phyloP scores from a whole-genome alignment of 2,113 vertebrate species.

The Polypterus senegalus region DNA sequence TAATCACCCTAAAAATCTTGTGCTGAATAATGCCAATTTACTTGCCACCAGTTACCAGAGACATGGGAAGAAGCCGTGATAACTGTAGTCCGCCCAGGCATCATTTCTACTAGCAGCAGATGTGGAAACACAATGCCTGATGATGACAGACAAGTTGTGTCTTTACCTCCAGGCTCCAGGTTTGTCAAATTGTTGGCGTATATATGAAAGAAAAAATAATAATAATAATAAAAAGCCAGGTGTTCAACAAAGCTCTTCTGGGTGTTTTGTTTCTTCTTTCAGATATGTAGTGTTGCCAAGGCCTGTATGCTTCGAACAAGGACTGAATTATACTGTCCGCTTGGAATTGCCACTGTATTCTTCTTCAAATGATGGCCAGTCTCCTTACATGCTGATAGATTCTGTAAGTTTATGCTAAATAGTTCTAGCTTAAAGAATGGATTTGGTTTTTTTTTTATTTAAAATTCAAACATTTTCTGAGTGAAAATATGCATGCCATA shows the following conservation, averaged over 20 bases:
- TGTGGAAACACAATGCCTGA: conserved; percentile 86
- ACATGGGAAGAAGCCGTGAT: conserved; percentile 91
- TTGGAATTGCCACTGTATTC: conserved; percentile 79
- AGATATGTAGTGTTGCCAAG: conserved; percentile 73
- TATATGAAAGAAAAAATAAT: background rate
- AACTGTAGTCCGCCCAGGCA: conserved; percentile 64
- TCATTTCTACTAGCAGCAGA: conserved; percentile 69
- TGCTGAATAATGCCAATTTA: background rate
- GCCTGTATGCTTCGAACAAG: conserved; percentile 80
- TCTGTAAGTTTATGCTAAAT: conserved; percentile 59
- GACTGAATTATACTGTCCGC: conserved; percentile 80
- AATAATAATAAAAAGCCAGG: background rate
- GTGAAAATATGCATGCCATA: no score
- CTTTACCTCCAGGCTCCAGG: conserved; percentile 81
- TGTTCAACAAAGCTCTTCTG: background rate
- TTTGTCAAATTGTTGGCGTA: conserved; percentile 39
- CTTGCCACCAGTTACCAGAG: conserved; percentile 64
- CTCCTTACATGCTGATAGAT: conserved; percentile 82
- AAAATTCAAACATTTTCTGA: no score
- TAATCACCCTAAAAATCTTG: background rate
- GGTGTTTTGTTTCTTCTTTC: conserved; percentile 14
- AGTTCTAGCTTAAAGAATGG: no score
- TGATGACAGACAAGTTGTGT: conserved; percentile 81
- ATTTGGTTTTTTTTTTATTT: no score
- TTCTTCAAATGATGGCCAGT: conserved; percentile 56